Percentiles rank a stretch among this genome's conserved stretches.
Conservation (phyloP, 2,797 vertebrate species). For the Morus bassanus region DNA sequence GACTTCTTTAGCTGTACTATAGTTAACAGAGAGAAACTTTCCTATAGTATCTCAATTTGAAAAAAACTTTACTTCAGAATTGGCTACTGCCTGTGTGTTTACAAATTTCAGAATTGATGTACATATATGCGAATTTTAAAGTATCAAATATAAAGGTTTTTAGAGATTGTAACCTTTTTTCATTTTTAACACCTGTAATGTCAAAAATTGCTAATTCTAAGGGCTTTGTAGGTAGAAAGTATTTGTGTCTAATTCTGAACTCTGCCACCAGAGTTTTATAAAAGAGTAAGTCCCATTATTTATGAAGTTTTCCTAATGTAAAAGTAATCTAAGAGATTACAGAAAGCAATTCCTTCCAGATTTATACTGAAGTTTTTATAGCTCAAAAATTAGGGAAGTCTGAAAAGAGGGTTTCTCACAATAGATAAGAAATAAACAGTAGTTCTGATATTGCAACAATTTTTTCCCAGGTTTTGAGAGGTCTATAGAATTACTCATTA, state of each 20-base stretch:
- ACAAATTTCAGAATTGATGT: background rate
- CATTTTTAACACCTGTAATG: background rate
- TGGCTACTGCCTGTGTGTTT: background rate
- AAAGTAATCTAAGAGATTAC: background rate
- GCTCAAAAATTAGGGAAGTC: background rate
- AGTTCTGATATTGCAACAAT: background rate
- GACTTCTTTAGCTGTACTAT: background rate
- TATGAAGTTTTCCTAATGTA: background rate
- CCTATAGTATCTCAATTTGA: background rate
- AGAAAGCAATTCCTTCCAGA: background rate
- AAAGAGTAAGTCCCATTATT: background rate
- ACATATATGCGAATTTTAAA: background rate
- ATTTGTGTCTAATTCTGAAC: background rate
- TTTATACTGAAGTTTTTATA: background rate
- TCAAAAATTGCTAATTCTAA: background rate
- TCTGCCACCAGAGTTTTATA: background rate
- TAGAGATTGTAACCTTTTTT: background rate
- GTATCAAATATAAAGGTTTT: accelerated
- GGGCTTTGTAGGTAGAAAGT: background rate
- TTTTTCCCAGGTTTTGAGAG: background rate
- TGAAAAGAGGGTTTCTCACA: background rate
- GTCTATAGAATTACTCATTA: background rate
- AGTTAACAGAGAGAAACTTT: background rate
- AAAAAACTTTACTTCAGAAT: background rate
- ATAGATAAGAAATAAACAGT: background rate